Base-by-base conservation (phyloP, 1,140 invertebrate species). In the Drosophila ironensis region DNA sequence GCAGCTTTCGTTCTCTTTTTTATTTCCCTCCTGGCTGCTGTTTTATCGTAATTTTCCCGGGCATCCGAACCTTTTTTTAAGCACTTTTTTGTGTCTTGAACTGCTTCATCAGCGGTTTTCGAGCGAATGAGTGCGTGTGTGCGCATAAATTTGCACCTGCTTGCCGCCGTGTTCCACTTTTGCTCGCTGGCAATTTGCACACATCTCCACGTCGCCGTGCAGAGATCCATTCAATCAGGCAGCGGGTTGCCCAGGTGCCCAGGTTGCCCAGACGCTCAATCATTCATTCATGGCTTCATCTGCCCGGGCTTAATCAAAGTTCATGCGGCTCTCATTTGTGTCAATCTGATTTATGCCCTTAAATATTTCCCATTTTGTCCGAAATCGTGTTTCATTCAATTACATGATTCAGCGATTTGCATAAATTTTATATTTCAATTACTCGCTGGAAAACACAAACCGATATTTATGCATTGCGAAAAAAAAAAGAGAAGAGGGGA, bases 381-480 rank as follows among this genome's bases (percentile, higher is more conserved):
- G 5, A 75, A 72, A 68, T 69, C 51, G 51, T 53, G 60, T 56
- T 71, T 71, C 68, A 74, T 82, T 76, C 42, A 82, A 60, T 82
- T 48, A 66, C 50, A 52, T 59, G 67, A 53, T 46, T 57, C 59
- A 35, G 38, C 60, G 77, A 82, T 76, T 81, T 63, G 20, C 70
- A 86, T 84, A 27, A 50, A 84, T 84, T 71, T 78, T 86, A 50
- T 63, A 86, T 84, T 73, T 66, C 51, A 78, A 71, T 86, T 78
- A 53, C 47, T 51, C 63, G 44, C 56, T 40, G 47, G 72, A 68
- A 33, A 64, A 28, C 22, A 28, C 59, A 12, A 24, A 37, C 24
- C 64, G 67, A 53, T 35, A 17, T 35, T 4, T 30, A 33, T n/a
- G 47, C 17, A 42, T 22, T 59, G 25, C 19, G 9, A 33, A 12